Evolutionary conservation across 2,113 vertebrate species (phyloP).

Genomic region (Perca schrenkii): DNA sequence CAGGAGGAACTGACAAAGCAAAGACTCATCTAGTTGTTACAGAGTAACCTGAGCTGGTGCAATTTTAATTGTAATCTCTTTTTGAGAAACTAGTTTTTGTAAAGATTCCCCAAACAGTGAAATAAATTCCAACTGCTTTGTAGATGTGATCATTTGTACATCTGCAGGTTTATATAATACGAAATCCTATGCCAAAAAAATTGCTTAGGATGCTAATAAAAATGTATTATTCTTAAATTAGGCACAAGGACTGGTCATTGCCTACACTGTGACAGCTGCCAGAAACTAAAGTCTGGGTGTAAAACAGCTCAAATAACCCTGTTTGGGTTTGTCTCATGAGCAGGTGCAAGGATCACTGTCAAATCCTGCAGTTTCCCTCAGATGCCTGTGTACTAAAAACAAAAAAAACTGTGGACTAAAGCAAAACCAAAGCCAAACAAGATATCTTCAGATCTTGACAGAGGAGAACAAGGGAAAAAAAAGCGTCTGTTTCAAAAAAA

Average conservation of each 20-base stretch:
- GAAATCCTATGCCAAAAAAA: not conserved
- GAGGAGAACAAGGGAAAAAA: slow-evolving; percentile 8
- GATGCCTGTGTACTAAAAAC: slow-evolving; percentile 20
- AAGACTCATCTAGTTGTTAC: not conserved
- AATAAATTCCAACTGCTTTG: not conserved
- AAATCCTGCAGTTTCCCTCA: slow-evolving; percentile 56
- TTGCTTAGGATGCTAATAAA: slow-evolving; percentile 29
- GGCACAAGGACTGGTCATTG: slow-evolving; percentile 38
- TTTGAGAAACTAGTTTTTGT: not conserved
- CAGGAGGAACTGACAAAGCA: not conserved
- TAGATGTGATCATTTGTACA: slow-evolving; percentile 4
- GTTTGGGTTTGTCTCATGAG: slow-evolving; percentile 62
- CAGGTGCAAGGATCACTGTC: slow-evolving; percentile 72
- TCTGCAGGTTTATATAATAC: slow-evolving; percentile 29
- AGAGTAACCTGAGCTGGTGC: not conserved
- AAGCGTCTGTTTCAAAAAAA: slow-evolving; percentile 12
- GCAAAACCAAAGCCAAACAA: slow-evolving; percentile 70
- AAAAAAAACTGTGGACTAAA: slow-evolving; percentile 41
- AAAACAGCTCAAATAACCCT: slow-evolving; percentile 58
- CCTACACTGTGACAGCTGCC: slow-evolving; percentile 53
- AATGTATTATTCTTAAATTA: slow-evolving; percentile 35
- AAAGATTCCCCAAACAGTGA: not conserved
- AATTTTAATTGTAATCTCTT: not conserved
- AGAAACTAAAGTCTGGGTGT: slow-evolving; percentile 47
- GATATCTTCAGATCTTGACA: slow-evolving; percentile 36